Evolutionary conservation across 2,113 vertebrate genomes (phyloP).

Genomic region (Platycercus adscitus): DNA sequence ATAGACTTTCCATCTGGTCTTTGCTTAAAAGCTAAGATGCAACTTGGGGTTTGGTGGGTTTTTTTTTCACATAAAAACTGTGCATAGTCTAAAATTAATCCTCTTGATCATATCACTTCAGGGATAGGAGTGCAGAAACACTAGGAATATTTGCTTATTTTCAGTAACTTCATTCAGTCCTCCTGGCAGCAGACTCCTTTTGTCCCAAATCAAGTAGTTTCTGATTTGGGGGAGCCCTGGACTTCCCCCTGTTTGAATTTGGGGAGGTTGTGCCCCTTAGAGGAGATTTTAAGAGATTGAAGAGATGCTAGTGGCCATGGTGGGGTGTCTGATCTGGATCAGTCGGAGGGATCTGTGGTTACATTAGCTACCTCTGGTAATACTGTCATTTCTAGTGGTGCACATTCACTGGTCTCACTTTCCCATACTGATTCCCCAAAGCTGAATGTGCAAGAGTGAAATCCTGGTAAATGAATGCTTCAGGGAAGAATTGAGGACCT

Average conservation of each 20-base stretch:
- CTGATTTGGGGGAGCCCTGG: background rate
- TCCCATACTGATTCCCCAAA: background rate
- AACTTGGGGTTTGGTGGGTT: background rate
- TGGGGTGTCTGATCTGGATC: background rate
- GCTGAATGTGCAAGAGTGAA: background rate
- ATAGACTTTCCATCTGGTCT: constrained; percentile 68
- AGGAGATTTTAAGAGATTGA: background rate
- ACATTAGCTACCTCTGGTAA: background rate
- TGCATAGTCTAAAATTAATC: constrained; percentile 46
- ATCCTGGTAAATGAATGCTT: background rate
- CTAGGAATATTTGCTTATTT: constrained; percentile 43
- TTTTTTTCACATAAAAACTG: constrained; percentile 7
- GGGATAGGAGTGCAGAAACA: constrained; percentile 7
- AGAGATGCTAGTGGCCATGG: background rate
- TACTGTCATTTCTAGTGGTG: background rate
- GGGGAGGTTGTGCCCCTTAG: background rate
- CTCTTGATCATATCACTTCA: constrained; percentile 52
- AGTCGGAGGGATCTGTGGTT: background rate
- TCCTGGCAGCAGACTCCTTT: background rate
- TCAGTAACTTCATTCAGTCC: background rate
- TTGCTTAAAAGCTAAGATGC: constrained; percentile 62
- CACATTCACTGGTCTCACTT: background rate
- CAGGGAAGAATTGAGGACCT: background rate
- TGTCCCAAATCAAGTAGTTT: background rate
- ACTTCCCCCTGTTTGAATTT: background rate